Base-by-base conservation (phyloP, 2,797 vertebrate genomes). In the Pantherophis alleghaniensis region DNA sequence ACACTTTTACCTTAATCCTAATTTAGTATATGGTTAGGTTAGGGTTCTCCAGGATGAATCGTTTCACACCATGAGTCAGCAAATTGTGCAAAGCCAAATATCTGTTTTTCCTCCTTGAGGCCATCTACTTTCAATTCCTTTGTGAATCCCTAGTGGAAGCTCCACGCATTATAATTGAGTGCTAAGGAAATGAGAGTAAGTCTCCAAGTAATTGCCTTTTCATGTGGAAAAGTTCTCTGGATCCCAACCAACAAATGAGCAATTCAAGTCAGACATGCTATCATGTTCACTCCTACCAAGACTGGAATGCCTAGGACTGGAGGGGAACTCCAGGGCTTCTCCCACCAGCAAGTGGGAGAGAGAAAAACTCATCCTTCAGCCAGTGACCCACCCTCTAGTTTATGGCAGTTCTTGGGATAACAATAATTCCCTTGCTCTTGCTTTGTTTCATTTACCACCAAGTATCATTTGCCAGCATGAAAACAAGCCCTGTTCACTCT, bases 51-150 rank as follows among this genome's bases (percentile, higher is more conserved):
- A 83, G 74, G 74, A 12, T 47, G 37, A 83, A 24, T 83, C 10
- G 11, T 42, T 83, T 83, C 74, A 83, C 37, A 24, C 37, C 74
- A 47, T 83, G 74, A 83, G 9, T 83, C 42, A 83, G 42, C 74
- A 83, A 83, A 47, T 47, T 83, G 74, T 47, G 42, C 74, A 83
- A 83, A 83, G 74, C 37, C 61, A 28, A 92, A 61, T 47, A 2
- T 86, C 22, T 90, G 14, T 9, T 7, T 94, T 91, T 95, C 69
- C 55, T 0, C 63, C 93, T 94, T 93, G 93, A n/a, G 92, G 93
- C 55, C 90, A 79, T 87, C 74, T 32, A 95, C 42, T 89, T 92
- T 79, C 56, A 55, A 4, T 87, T 55, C 26, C 86, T 87, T 87
- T 87, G 86, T 55, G 86, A 87, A 83, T 83, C 74, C 74, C 74